A percentile compares a stretch with the other conserved stretches of the same genome.
Evolutionary conservation across 2,888 invertebrate genomes (phyloP).

Genomic region (Lasius platythorax): DNA sequence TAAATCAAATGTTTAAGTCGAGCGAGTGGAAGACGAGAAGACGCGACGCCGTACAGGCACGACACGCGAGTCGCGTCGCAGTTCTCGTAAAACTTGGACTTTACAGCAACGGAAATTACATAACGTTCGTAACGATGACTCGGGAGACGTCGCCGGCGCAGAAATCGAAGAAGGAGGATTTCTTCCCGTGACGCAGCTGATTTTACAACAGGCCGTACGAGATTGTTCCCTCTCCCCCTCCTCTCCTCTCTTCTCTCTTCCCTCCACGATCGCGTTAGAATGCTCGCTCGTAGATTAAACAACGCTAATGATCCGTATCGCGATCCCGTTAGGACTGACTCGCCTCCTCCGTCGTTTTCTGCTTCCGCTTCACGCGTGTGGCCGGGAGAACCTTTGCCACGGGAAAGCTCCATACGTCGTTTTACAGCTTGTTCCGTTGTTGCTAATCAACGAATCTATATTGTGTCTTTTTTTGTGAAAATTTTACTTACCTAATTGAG

Average conservation of each 20-base stretch:
- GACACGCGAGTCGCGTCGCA: background rate
- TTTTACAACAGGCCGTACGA: slow-evolving; percentile 29
- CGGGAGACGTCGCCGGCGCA: slow-evolving; percentile 42
- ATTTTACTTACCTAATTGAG: slow-evolving; percentile 34
- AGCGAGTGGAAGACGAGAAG: background rate
- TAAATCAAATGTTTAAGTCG: background rate
- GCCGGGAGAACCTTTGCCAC: slow-evolving; percentile 17
- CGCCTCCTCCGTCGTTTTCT: slow-evolving; percentile 69
- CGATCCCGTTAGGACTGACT: slow-evolving; percentile 79
- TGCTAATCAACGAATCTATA: slow-evolving; percentile 13
- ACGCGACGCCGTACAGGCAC: background rate
- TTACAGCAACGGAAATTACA: slow-evolving; percentile 48
- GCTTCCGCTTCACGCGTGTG: slow-evolving; percentile 66
- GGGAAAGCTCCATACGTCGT: slow-evolving; percentile 23
- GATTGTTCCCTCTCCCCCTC: background rate
- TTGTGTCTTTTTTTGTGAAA: background rate
- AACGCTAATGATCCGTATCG: slow-evolving; percentile 82
- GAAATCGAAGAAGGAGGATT: slow-evolving; percentile 67
- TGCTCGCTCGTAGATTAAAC: slow-evolving; percentile 67
- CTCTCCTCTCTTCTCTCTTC: background rate
- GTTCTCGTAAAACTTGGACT: background rate
- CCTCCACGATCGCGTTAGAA: slow-evolving; percentile 46
- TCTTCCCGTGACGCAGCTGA: slow-evolving; percentile 51
- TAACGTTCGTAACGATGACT: slow-evolving; percentile 59
- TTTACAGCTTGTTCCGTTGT: slow-evolving; percentile 21